Base-by-base conservation (phyloP, 1,140 invertebrate species). In the Drosophila sp. region DNA sequence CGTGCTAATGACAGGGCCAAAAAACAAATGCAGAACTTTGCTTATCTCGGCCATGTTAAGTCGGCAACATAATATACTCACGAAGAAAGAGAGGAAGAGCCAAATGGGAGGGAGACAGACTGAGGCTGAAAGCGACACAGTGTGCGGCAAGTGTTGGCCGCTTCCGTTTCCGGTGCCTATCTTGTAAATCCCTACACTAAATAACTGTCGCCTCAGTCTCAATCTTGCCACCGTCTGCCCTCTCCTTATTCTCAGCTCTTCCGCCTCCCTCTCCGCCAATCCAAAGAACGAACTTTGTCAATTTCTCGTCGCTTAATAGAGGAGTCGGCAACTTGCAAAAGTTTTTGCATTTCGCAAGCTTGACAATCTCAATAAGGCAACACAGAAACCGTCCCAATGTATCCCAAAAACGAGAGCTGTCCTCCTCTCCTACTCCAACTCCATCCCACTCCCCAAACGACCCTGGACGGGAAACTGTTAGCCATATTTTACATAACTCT, bases 401-500 rank as follows among this genome's bases (percentile, higher is more conserved):
- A 50, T 48, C 4, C 25, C 45, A 48, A 48, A 48, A 48, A 48
- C 25, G 25, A 48, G 45, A n/a, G n/a, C n/a, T 14, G 32, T 32
- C 29, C 46, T n/a, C 25, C 46, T 7, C 27, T 27, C 21, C n/a
- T n/a, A n/a, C n/a, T n/a, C n/a, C n/a, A 5, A 46, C 11, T 41
- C 34, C 18, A 21, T n/a, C 8, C n/a, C 11, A 40, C 14, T 38
- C 14, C 27, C 29, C n/a, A 51, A 50, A n/a, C 4, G 46, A 29
- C 25, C 48, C 36, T 25, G 18, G 3, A 2, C 45, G 51, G 51
- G 56, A 73, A 72, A 62, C 32, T 76, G 41, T 61, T 69, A 41
- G 57, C 38, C 73, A 65, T 83, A 89, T 80, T 89, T 89, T 89
- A 89, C 84, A 89, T 89, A 89, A 83, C 83, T 89, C 83, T 77